Evolutionary conservation across 1,140 invertebrate genomes (phyloP).

Genomic region (Danaus plexippus): DNA sequence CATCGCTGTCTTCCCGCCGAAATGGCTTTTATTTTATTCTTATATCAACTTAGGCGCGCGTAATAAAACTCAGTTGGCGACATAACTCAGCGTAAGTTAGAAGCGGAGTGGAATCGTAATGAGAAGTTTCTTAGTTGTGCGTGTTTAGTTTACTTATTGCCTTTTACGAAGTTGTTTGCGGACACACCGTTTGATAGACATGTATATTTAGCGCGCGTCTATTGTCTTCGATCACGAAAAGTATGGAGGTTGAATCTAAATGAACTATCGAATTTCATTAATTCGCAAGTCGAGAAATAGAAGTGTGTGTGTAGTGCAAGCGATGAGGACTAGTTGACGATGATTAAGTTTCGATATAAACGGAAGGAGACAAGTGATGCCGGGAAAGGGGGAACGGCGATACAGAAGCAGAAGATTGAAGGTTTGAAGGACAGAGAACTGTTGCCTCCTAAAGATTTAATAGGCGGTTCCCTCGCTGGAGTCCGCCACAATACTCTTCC

Average conservation of each 20-base stretch:
- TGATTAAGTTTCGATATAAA: constrained; percentile 77
- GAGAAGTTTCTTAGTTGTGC: constrained; percentile 44
- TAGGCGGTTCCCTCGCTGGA: constrained; percentile 44
- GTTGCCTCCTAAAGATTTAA: constrained; percentile 58
- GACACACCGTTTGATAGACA: constrained; percentile 38
- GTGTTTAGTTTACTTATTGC: constrained; percentile 61
- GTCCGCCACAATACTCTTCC: constrained; percentile 65
- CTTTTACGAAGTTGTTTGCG: constrained; percentile 45
- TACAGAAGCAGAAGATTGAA: constrained; percentile 63
- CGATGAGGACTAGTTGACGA: constrained; percentile 55
- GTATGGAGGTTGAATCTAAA: constrained; percentile 48
- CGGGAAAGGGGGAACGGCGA: constrained; percentile 49
- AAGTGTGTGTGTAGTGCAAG: constrained; percentile 32
- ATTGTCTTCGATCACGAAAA: constrained; percentile 51
- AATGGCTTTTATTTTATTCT: constrained; percentile 19
- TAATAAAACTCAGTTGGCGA: constrained; percentile 14
- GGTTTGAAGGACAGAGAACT: constrained; percentile 54
- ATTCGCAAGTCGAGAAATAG: constrained; percentile 23
- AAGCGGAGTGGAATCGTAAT: constrained; percentile 41
- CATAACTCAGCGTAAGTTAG: constrained; percentile 30
- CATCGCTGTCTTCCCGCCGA: constrained; percentile 49
- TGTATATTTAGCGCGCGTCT: constrained; percentile 53
- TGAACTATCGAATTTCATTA: constrained; percentile 36
- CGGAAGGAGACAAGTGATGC: constrained; percentile 71
- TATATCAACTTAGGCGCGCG: constrained; percentile 10